These are phyloP conservation scores for Melieria picta DNA, from an alignment of 2,888 invertebrate species.

Conservation along the genomic window DNA sequence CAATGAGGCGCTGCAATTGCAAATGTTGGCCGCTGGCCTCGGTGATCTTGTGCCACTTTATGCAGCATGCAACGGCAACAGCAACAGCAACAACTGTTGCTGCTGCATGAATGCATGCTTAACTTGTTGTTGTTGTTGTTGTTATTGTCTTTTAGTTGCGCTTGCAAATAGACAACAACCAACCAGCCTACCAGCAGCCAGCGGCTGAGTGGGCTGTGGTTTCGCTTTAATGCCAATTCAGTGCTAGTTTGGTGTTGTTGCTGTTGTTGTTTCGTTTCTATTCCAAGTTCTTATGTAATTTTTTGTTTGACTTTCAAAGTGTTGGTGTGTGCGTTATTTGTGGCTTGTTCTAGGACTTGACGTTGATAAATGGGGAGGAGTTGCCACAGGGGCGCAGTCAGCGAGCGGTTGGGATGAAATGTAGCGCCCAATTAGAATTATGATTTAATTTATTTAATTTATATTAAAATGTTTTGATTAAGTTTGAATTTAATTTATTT, in stretches of 20 bases:
- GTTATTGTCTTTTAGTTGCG: not conserved
- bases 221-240: not conserved
- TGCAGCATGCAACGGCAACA: constrained; percentile 26
- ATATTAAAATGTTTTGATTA: too few species aligned
- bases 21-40: constrained; percentile 28
- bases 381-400: too few species aligned
- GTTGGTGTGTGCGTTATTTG: not conserved
- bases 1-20: constrained; percentile 24
- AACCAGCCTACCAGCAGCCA: not conserved
- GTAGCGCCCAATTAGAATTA: too few species aligned
- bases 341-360: not conserved
- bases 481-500: too few species aligned
- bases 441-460: too few species aligned
- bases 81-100: constrained; percentile 16
- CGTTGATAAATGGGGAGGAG: not conserved
- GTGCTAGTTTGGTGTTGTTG: too few species aligned
- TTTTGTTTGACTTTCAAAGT: too few species aligned
- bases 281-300: not conserved
- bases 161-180: not conserved
- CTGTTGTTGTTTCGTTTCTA: too few species aligned
- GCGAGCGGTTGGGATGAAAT: too few species aligned
- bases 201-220: not conserved
- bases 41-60: constrained; percentile 36
- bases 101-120: not conserved
- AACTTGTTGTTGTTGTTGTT: too few species aligned